Conservation (phyloP, 1,140 invertebrate species). For the Drosophila bocqueti region DNA sequence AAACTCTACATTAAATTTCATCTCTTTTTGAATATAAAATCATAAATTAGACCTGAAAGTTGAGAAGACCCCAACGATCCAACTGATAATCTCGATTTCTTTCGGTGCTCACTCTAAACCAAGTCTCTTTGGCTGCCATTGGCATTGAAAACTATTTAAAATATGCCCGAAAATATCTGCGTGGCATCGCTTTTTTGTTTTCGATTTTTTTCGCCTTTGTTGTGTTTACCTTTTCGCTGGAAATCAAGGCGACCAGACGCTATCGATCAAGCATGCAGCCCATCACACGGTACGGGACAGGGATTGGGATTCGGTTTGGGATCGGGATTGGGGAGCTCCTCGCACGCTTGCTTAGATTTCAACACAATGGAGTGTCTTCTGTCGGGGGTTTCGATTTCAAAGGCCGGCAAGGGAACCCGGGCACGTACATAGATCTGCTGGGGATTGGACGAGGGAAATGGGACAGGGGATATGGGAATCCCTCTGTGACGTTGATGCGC, state of each 20-base stretch:
- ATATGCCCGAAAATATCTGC: slow-evolving; percentile 68
- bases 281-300: slow-evolving; percentile 32
- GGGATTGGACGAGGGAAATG: slow-evolving; percentile 18
- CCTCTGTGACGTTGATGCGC: slow-evolving; percentile 75
- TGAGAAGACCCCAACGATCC: slow-evolving; percentile 1
- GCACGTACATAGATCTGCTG: slow-evolving; percentile 53
- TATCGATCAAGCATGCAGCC: slow-evolving; percentile 77
- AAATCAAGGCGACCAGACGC: slow-evolving; percentile 57
- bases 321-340: slow-evolving; percentile 28
- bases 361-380: slow-evolving; percentile 64
- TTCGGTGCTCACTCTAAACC: slow-evolving; percentile 31
- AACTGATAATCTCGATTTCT: slow-evolving; percentile 13
- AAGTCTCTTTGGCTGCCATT: slow-evolving; percentile 35
- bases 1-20: not conserved
- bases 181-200: slow-evolving; percentile 70
- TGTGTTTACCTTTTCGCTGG: slow-evolving; percentile 59
- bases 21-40: not conserved
- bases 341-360: slow-evolving; percentile 67
- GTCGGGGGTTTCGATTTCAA: slow-evolving; percentile 76
- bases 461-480: slow-evolving; percentile 25
- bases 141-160: slow-evolving; percentile 80
- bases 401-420: slow-evolving; percentile 43
- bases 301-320: slow-evolving; percentile 17
- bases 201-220: slow-evolving; percentile 34
- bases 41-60: not conserved